phyloP scores from a whole-genome alignment of 2,113 vertebrate species.

The Lamprotornis superbus region DNA sequence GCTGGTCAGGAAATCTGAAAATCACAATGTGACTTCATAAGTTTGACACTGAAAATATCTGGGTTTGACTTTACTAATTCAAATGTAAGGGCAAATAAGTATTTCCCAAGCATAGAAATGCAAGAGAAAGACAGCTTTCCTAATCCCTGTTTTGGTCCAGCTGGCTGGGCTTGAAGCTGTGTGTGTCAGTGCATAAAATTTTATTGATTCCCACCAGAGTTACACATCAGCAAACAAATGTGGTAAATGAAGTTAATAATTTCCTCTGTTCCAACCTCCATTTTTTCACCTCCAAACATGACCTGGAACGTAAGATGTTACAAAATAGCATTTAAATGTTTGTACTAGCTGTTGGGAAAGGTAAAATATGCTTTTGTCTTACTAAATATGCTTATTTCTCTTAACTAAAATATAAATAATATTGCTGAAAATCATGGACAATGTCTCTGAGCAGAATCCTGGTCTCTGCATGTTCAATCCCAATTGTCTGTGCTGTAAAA shows the following conservation, averaged over 20 bases:
- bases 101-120: constrained; percentile 53
- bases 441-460: neutral
- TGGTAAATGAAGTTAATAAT: constrained; percentile 69
- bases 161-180: neutral
- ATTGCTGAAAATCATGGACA: neutral
- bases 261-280: neutral
- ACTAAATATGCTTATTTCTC: neutral
- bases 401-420: neutral
- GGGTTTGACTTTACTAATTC: neutral
- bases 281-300: constrained; percentile 51
- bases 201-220: constrained; percentile 37
- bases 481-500: neutral
- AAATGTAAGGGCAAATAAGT: neutral
- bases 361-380: neutral
- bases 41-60: neutral
- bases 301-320: constrained; percentile 46
- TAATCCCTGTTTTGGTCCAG: constrained; percentile 18
- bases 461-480: neutral
- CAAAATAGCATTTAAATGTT: constrained; percentile 42
- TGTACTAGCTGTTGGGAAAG: neutral
- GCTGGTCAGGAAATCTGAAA: neutral
- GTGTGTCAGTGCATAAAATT: neutral
- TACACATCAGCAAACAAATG: constrained; percentile 20
- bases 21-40: neutral
- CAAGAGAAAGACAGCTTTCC: constrained; percentile 14